phyloP scores from a whole-genome alignment of 2,888 invertebrate genomes.

The Gnatocerus cornutus region DNA sequence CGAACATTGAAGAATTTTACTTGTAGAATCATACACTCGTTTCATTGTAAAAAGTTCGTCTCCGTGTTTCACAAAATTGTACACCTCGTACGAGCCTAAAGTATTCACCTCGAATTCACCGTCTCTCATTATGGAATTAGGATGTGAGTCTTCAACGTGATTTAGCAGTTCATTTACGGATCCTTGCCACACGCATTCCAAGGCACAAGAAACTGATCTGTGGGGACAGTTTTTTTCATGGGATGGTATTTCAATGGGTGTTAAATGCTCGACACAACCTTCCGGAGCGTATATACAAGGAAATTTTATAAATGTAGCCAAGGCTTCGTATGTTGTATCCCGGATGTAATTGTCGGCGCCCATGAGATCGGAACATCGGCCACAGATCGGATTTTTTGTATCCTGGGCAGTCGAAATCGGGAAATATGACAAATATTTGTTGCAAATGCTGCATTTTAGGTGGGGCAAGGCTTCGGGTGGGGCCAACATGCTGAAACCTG shows the following conservation, averaged over 20 bases:
- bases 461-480: conserved; percentile 23
- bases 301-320: conserved; percentile 52
- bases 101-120: conserved; percentile 64
- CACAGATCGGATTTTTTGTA: conserved; percentile 34
- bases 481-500: conserved; percentile 24
- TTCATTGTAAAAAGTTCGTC: conserved; percentile 62
- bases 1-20: conserved; percentile 58
- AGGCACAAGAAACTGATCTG: conserved; percentile 56
- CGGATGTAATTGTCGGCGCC: conserved; percentile 12
- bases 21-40: conserved; percentile 55
- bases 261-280: conserved; percentile 33
- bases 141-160: conserved; percentile 63
- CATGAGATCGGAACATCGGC: conserved; percentile 33
- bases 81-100: conserved; percentile 61
- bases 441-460: conserved; percentile 35
- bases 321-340: conserved; percentile 51
- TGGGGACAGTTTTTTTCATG: conserved; percentile 58
- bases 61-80: conserved; percentile 59
- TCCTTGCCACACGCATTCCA: conserved; percentile 63
- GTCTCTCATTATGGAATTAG: conserved; percentile 58
- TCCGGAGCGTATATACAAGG: conserved; percentile 54
- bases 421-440: conserved; percentile 44
- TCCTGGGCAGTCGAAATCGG: conserved; percentile 33
- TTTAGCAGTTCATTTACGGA: conserved; percentile 55
- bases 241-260: conserved; percentile 41